Evolutionary conservation across 1,140 invertebrate genomes (phyloP).

Genomic region (Panagrolaimus sp.): DNA sequence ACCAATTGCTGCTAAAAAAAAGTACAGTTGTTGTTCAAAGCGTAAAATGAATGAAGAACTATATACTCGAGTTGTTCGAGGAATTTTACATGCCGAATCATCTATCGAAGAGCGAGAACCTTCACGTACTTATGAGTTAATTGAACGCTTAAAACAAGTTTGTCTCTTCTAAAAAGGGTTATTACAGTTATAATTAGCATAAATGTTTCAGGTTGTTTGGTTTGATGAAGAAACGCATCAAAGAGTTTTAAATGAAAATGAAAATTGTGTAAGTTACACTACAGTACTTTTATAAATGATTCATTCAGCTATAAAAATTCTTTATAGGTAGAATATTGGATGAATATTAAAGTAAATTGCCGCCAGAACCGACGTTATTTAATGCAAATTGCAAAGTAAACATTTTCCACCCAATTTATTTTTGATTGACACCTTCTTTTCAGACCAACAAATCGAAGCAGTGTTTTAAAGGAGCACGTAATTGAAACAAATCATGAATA

Average conservation of each 20-base stretch:
- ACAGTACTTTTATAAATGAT: background rate
- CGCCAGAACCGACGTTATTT: background rate
- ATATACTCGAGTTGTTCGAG: constrained; percentile 16
- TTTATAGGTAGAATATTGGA: constrained; percentile 14
- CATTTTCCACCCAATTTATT: background rate
- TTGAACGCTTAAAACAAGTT: constrained; percentile 14
- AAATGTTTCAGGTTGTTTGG: background rate
- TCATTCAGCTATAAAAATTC: background rate
- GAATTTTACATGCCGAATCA: constrained; percentile 1
- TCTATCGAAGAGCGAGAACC: background rate
- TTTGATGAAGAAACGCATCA: constrained; percentile 14
- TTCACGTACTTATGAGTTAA: background rate
- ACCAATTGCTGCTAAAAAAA: too few species aligned
- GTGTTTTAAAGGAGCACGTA: constrained; percentile 8
- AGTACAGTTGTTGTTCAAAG: too few species aligned
- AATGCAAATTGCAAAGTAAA: background rate
- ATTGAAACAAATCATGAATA: constrained; percentile 11
- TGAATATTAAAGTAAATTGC: constrained; percentile 7
- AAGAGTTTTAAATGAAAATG: constrained; percentile 13
- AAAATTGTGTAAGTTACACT: constrained; percentile 23
- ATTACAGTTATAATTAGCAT: too few species aligned
- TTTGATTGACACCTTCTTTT: background rate
- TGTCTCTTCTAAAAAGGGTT: constrained; percentile 2
- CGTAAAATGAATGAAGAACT: constrained; percentile 4
- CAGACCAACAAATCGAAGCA: constrained; percentile 3